Evolutionary conservation across 1,140 invertebrate genomes (phyloP).

Genomic region (Rhynchophorus ferrugineus): DNA sequence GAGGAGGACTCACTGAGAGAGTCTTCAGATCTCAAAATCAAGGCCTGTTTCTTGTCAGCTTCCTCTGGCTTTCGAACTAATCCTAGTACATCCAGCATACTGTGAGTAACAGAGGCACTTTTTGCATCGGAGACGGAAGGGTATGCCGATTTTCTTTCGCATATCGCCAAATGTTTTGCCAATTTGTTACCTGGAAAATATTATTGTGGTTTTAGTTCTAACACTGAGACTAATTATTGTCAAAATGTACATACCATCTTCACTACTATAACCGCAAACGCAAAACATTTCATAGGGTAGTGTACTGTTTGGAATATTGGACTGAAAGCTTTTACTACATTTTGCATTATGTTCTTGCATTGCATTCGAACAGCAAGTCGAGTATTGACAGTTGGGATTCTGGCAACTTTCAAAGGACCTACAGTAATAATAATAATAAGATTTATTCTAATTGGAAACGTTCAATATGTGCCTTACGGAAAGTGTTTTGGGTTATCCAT

Average conservation of each 20-base stretch:
- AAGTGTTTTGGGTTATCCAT: conserved; percentile 59
- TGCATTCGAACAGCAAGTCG: conserved; percentile 66
- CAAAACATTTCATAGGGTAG: conserved; percentile 60
- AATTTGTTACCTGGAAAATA: conserved; percentile 51
- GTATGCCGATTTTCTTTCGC: conserved; percentile 56
- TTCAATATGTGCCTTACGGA: conserved; percentile 47
- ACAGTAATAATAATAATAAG: conserved; percentile 22
- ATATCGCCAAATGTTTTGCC: conserved; percentile 55
- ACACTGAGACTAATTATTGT: conserved; percentile 6
- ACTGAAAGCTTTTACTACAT: conserved; percentile 49
- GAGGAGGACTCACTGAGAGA: too few relatives aligned
- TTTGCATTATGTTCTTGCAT: conserved; percentile 60
- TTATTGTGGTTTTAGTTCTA: background rate
- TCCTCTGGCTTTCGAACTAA: conserved; percentile 42
- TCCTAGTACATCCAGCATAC: conserved; percentile 50
- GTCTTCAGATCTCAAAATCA: too few relatives aligned
- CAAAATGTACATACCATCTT: conserved; percentile 47
- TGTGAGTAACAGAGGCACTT: conserved; percentile 47
- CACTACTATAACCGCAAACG: conserved; percentile 63
- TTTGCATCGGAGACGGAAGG: conserved; percentile 49
- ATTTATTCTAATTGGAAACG: background rate
- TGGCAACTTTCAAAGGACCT: conserved; percentile 64
- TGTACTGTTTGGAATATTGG: conserved; percentile 44
- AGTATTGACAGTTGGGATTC: conserved; percentile 59
- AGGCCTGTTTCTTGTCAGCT: conserved; percentile 10